Evolutionary conservation across 2,888 invertebrate genomes (phyloP).

Genomic region (Xanthorhoe designata): DNA sequence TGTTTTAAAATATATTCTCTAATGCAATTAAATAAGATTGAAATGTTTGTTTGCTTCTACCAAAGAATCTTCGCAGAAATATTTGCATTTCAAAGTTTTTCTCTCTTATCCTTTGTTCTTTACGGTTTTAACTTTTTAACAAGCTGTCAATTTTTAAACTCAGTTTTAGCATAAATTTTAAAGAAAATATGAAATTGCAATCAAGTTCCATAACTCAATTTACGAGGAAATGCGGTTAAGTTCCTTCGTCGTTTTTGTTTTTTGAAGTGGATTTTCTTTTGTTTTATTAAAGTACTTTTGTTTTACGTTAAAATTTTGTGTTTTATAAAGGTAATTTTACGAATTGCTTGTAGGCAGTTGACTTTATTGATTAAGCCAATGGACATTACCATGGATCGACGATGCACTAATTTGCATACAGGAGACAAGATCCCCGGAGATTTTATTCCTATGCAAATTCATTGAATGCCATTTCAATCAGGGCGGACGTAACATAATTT

Average conservation of each 20-base stretch:
- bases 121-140: conserved; percentile 35
- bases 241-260: conserved; percentile 18
- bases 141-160: conserved; percentile 38
- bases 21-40: too few relatives aligned
- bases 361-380: not conserved
- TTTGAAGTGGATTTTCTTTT: conserved; percentile 25
- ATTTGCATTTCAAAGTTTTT: conserved; percentile 21
- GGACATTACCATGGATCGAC: not conserved
- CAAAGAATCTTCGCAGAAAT: not conserved
- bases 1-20: too few relatives aligned
- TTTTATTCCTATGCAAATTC: not conserved
- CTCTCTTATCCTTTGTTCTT: conserved; percentile 27
- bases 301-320: not conserved
- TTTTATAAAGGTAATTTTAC: not conserved
- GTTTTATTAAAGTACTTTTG: conserved; percentile 13
- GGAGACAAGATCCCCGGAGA: not conserved
- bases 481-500: conserved; percentile 46
- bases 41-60: too few relatives aligned
- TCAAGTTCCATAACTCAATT: conserved; percentile 35
- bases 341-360: too few relatives aligned
- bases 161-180: conserved; percentile 10
- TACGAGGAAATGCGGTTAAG: conserved; percentile 21
- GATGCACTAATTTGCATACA: not conserved
- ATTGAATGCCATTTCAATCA: not conserved
- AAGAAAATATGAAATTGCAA: conserved; percentile 30